Evolutionary conservation across 2,113 vertebrate species (phyloP), one percentile per base, ranked within the genome.

Genomic region (Marmota flaviventris): DNA sequence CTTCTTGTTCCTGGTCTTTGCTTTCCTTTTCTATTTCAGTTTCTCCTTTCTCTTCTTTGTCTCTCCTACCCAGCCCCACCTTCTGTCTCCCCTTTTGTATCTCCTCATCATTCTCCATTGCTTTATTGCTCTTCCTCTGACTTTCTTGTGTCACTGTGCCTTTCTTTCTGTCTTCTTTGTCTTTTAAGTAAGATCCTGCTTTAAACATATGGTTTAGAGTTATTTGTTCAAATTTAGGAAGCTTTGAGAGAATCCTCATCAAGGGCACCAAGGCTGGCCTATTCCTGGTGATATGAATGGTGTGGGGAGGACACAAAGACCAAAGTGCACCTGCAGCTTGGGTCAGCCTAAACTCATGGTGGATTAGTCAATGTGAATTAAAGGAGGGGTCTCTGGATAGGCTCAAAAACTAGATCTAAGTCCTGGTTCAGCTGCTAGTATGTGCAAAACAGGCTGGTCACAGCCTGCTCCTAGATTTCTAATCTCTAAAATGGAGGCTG

Each of bases 151-250:
- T 25, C 34, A 32, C 14, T 82, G 11, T 73, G 32, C 48, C 76
- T 48, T 34, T 85, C 34, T 76, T 20, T 83, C 32, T 73, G 32
- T 63, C 39, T 78, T 89, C 34, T 84, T 84, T 70, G 34, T 85
- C 53, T 70, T 85, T 63, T 90, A 34, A 61, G 14, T 63, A 70
- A 84, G 25, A 34, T 72, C 34, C 70, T 89, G 51, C 25, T 58
- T 51, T 92, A 56, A 51, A 11, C 24, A 24, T 25, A n/a, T 37
- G 8, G 34, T 84, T 89, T 45, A 58, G 76, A 53, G 24, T 3
- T 63, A 42, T 95, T 79, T 79, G 75, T 42, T 82, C 69, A 82
- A 76, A 82, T 65, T 83, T 76, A 75, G 77, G 67, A 58, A 76
- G 56, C 45, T 22, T 4, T 48, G 22, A 18, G 32, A 81, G 61